A percentile compares a stretch with the other conserved stretches of the same genome.
Evolutionary conservation across 2,888 invertebrate species (phyloP).

Genomic region (Timema podura): DNA sequence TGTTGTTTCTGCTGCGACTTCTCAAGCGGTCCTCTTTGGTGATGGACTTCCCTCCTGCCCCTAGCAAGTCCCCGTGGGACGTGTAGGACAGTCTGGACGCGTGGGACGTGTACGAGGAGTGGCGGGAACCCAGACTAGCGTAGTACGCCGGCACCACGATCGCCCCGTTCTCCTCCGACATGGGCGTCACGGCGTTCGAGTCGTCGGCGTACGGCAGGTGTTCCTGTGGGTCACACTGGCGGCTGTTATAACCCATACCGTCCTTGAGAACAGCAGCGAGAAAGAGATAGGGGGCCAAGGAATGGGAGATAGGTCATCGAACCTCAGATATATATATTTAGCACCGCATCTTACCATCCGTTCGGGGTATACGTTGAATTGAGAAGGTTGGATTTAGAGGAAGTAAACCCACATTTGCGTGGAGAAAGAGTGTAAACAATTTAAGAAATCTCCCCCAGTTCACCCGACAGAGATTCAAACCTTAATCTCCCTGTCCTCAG

Average conservation of each 20-base stretch:
- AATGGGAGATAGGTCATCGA: no score
- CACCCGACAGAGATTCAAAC: no score
- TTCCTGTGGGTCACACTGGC: constrained; percentile 48
- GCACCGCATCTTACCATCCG: no score
- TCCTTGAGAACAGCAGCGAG: no score
- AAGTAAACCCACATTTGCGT: no score
- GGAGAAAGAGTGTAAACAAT: no score
- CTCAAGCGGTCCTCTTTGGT: constrained; percentile 84
- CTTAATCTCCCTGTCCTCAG: no score
- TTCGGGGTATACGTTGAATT: no score
- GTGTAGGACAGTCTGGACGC: constrained; percentile 91
- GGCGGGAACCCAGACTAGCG: constrained; percentile 83
- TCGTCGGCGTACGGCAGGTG: constrained; percentile 97
- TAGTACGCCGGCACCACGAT: constrained; percentile 90
- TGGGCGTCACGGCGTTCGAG: constrained; percentile 94
- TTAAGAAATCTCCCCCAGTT: no score
- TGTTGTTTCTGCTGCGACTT: constrained; percentile 62
- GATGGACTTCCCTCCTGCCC: constrained; percentile 58
- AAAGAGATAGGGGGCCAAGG: no score
- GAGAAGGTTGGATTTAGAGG: no score
- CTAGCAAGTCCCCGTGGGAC: constrained; percentile 86
- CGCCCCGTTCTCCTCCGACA: constrained; percentile 96
- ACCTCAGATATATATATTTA: no score
- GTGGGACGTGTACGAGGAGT: constrained; percentile 94
- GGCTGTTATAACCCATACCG: not conserved